Base-by-base conservation (phyloP, 1,140 invertebrate genomes). In the Euura saliciscinereae region DNA sequence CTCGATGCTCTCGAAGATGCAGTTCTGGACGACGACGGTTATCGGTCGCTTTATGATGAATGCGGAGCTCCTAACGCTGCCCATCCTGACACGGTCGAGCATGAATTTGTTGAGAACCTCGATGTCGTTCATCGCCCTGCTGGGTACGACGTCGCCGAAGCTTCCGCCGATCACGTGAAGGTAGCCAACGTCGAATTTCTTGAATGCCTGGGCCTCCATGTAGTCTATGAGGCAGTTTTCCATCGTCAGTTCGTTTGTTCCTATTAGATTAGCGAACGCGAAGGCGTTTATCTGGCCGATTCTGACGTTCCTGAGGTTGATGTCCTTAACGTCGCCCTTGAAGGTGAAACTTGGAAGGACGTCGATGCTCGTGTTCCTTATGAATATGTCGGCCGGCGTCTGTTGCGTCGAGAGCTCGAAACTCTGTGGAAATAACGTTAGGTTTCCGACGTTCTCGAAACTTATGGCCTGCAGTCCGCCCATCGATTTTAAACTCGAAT, bases 201-300 rank as follows among this genome's bases (percentile, higher is more conserved):
- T 95, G 77, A 95, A 94, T 2, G 93, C 91, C 80, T 94, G 93
- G 43, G 90, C 89, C 76, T 94, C 91, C 13, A 94, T 88, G 6
- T 85, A 88, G 43, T 89, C 88, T 28, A 94, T 85, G 2, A 76
- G 79, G 70, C 90, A 90, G 76, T 93, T 88, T 13, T 86, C 80
- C 4, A 88, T 74, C 28, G 77, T 77, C 1, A 88, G 76, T 2
- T 77, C 84, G 2, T 89, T 84, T 69, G 86, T 88, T 69, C 90
- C 89, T 2, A 87, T 82, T 2, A 94, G 84, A 78, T 91, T 93
- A 69, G 92, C 91, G 80, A 96, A 93, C 0, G 93, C 92, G 79
- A 93, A 95, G 0, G 93, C 90, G 71, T 88, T 88, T 65, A 95
- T 85, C 43, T 88, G 86, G 2, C 90, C 87, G 66, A 95, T 91